phyloP scores from a whole-genome alignment of 2,797 vertebrate species.

The Eurystomus glaucurus region DNA sequence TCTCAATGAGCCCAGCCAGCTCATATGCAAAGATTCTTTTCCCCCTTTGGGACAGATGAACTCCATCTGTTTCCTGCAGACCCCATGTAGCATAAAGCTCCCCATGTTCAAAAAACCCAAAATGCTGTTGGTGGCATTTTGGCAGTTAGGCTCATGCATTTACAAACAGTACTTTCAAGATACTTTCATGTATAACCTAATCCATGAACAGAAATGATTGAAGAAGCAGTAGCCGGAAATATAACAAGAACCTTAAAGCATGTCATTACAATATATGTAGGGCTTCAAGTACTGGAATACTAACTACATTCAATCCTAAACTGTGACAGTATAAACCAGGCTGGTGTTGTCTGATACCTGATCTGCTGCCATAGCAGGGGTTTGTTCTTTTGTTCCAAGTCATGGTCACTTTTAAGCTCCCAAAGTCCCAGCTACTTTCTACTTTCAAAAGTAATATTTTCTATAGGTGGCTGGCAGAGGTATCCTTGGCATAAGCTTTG shows the following conservation, averaged over 20 bases:
- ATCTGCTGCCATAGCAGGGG: background rate
- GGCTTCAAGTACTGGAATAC: background rate
- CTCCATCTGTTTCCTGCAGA: too few species aligned
- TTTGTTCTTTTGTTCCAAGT: background rate
- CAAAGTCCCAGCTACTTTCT: background rate
- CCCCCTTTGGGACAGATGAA: too few species aligned
- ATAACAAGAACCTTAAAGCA: background rate
- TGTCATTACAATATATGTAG: background rate
- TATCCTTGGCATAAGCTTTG: background rate
- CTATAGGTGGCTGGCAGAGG: background rate
- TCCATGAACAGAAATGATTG: background rate
- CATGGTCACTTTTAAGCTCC: background rate
- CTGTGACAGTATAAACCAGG: background rate
- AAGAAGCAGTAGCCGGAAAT: background rate
- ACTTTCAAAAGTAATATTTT: background rate
- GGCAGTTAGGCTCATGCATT: background rate
- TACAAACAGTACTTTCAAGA: background rate
- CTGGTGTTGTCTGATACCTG: background rate
- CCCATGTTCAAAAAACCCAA: too few species aligned
- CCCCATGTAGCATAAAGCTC: too few species aligned
- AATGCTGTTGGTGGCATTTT: too few species aligned
- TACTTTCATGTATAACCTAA: background rate
- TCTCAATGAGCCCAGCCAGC: too few species aligned
- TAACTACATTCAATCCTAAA: background rate
- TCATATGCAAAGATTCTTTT: too few species aligned